phyloP scores from a whole-genome alignment of 2,113 vertebrate genomes.

The Procavia capensis region DNA sequence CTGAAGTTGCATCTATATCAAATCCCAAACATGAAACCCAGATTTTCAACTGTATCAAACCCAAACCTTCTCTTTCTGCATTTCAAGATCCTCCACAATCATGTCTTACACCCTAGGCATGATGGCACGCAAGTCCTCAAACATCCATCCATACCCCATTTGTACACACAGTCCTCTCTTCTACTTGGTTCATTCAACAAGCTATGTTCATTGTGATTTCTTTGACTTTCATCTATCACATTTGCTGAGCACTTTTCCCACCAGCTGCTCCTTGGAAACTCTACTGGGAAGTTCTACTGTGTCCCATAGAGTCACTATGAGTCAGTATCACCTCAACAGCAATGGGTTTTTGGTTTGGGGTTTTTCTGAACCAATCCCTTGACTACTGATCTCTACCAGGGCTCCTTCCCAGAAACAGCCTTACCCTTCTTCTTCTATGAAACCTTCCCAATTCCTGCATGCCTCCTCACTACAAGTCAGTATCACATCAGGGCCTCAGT shows the following conservation, averaged over 20 bases:
- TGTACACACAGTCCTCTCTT: background rate
- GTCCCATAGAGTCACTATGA: no score
- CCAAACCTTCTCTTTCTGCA: background rate
- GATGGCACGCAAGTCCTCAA: background rate
- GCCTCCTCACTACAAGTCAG: background rate
- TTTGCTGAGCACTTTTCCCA: background rate
- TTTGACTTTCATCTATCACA: background rate
- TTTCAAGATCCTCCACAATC: background rate
- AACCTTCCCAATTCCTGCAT: background rate
- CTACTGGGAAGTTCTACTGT: no score
- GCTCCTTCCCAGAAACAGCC: background rate
- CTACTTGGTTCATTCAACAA: background rate
- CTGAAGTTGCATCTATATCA: background rate
- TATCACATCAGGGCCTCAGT: background rate
- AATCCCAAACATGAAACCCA: background rate
- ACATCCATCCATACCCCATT: background rate
- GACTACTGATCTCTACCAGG: background rate
- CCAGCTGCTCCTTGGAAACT: no score
- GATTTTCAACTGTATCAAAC: background rate
- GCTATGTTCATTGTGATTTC: background rate
- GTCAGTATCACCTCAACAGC: no score
- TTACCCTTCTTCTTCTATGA: background rate
- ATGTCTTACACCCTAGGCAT: background rate
- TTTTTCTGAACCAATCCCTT: background rate
- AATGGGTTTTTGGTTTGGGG: no score